Base-by-base conservation (phyloP, 1,140 invertebrate genomes). In the Aphelenchoides besseyi region DNA sequence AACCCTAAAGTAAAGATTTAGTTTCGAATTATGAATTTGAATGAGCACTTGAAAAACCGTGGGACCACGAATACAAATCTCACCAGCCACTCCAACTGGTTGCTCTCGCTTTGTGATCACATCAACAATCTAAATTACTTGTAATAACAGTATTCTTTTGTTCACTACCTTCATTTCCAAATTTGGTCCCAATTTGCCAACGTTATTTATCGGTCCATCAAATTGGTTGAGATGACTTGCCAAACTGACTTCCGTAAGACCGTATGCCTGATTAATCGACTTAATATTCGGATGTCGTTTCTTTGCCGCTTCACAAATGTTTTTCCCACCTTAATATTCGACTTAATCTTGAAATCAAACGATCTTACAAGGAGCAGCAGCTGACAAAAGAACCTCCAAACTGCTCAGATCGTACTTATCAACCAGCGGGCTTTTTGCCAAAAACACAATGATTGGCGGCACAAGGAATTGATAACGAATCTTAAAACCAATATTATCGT, bases 181-280 rank as follows among this genome's bases (percentile, higher is more conserved):
- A 30, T 70, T 69, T 18, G 16, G n/a, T 12, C 12, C 18, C 16
- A 69, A 29, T 23, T 69, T 33, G 0, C 61, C 68, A 23, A 70
- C 69, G 41, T 48, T 48, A 12, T 23, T 23, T 12, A 23, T 12
- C 41, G n/a, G 64, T 18, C 16, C n/a, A n/a, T 29, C 16, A 16
- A n/a, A n/a, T 18, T 18, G 41, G 41, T 48, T 12, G 23, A n/a
- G 57, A 53, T 61, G 57, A 61, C 12, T 12, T 12, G 16, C 41
- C 16, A 61, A 9, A 16, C 12, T 12, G 12, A 61, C 18, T 53
- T 61, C 57, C 57, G 57, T 53, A 16, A 53, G 12, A 16, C 57
- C 57, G 57, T 61, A 61, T 16, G 12, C 57, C 92, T 69, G 41
- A 73, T 26, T 12, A 29, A 71, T 54, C 0, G 16, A 18, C 36